Evolutionary conservation across 2,113 vertebrate genomes (phyloP).

Genomic region (Alethe diademata): DNA sequence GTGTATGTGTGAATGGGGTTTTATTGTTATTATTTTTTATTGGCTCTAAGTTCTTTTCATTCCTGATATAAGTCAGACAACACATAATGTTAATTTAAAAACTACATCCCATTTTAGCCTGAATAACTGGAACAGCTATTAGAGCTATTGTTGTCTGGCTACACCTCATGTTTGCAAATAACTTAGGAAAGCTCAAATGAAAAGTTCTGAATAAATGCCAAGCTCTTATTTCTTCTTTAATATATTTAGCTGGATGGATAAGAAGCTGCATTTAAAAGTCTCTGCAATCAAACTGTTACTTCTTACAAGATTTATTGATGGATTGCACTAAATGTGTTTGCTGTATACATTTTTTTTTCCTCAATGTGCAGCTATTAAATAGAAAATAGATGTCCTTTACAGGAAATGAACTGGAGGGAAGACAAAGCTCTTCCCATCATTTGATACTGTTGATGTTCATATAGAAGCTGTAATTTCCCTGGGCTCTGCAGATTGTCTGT

Average conservation of each 20-base stretch:
- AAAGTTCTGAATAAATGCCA: not conserved
- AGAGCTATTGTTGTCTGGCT: conserved; percentile 20
- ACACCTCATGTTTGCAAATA: conserved; percentile 48
- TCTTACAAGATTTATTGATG: not conserved
- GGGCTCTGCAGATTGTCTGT: not conserved
- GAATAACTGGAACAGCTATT: conserved; percentile 25
- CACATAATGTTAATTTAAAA: not conserved
- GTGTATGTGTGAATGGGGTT: not conserved
- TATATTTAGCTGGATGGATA: not conserved
- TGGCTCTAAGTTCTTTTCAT: not conserved
- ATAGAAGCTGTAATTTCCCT: not conserved
- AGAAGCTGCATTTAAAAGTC: conserved; percentile 11
- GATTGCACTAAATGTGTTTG: conserved; percentile 2
- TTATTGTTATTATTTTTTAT: conserved; percentile 42
- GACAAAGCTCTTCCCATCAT: not conserved
- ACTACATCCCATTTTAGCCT: not conserved
- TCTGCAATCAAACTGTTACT: not conserved
- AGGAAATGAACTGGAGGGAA: conserved; percentile 14
- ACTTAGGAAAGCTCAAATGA: conserved; percentile 16
- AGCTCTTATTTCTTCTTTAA: conserved; percentile 9
- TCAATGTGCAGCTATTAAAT: not conserved
- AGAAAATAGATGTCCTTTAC: conserved; percentile 14
- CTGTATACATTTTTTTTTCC: not conserved
- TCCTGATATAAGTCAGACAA: not conserved
- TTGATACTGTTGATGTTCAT: conserved; percentile 23